phyloP scores from a whole-genome alignment of 2,888 invertebrate species.

The Villa cingulata region DNA sequence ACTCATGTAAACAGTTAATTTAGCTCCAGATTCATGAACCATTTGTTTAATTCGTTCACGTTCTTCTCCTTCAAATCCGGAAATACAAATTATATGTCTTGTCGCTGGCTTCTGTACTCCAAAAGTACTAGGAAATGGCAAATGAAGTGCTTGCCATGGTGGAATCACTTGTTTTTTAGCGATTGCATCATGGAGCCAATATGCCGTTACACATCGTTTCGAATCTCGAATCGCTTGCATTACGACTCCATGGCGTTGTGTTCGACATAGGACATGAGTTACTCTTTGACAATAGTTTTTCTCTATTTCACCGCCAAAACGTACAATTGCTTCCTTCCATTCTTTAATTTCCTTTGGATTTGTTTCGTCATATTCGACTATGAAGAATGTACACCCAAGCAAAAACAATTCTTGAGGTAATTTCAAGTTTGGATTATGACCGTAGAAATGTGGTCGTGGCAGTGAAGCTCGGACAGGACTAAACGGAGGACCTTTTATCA shows the following conservation, averaged over 20 bases:
- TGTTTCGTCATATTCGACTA: constrained; percentile 68
- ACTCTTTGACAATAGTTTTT: constrained; percentile 69
- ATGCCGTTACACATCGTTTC: constrained; percentile 64
- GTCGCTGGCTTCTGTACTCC: constrained; percentile 55
- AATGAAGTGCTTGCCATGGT: constrained; percentile 87
- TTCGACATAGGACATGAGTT: constrained; percentile 85
- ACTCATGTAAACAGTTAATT: constrained; percentile 61
- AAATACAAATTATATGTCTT: constrained; percentile 67
- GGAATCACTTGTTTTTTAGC: constrained; percentile 71
- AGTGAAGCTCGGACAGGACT: constrained; percentile 41
- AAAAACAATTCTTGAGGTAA: constrained; percentile 79
- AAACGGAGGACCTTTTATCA: constrained; percentile 23
- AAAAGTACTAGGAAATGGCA: constrained; percentile 59
- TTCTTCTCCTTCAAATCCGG: constrained; percentile 85
- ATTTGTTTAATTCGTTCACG: constrained; percentile 67
- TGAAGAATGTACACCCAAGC: constrained; percentile 84
- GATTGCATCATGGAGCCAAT: constrained; percentile 87
- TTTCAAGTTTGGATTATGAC: constrained; percentile 85
- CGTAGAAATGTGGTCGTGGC: constrained; percentile 66
- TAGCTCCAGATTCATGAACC: constrained; percentile 75
- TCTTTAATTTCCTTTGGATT: constrained; percentile 45
- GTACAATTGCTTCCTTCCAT: constrained; percentile 60
- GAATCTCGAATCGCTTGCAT: constrained; percentile 61
- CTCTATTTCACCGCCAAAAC: constrained; percentile 82
- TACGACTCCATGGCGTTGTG: constrained; percentile 79